phyloP scores from a whole-genome alignment of 2,113 vertebrate genomes.

The Ctenodactylus gundi region DNA sequence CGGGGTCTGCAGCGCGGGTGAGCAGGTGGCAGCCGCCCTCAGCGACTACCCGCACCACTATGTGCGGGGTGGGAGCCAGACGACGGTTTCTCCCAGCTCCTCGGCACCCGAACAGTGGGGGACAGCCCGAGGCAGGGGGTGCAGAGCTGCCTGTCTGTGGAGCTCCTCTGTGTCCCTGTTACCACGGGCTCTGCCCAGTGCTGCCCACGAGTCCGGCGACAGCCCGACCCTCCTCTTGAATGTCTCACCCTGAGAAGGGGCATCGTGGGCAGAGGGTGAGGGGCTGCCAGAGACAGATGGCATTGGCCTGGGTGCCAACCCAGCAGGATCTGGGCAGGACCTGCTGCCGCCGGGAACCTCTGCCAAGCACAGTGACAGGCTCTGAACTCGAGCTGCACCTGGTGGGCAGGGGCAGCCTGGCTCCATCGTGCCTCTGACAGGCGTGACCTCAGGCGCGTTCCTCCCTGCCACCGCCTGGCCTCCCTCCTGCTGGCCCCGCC shows the following conservation, averaged over 20 bases:
- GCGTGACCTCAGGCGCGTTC: not conserved
- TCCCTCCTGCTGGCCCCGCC: not conserved
- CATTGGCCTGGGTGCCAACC: not conserved
- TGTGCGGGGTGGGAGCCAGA: no score
- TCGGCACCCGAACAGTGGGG: no score
- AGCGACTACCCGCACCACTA: no score
- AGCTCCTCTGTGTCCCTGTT: rapidly evolving
- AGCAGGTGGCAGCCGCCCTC: no score
- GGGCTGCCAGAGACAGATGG: conserved; percentile 61
- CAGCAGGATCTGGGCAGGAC: not conserved
- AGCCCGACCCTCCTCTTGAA: conserved; percentile 61
- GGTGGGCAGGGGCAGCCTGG: not conserved
- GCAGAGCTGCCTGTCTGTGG: not conserved
- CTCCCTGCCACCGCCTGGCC: not conserved
- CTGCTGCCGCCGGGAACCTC: not conserved
- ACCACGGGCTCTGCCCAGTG: not conserved
- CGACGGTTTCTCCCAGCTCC: no score
- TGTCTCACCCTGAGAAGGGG: conserved; percentile 61
- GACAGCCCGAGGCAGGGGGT: no score
- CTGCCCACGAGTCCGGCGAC: not conserved
- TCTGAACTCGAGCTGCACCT: not conserved
- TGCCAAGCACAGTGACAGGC: not conserved
- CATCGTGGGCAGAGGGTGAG: conserved; percentile 88
- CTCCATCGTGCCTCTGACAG: not conserved
- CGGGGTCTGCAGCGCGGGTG: no score